Evolutionary conservation across 1,140 invertebrate species (phyloP).

Genomic region (Drosophila funebris): DNA sequence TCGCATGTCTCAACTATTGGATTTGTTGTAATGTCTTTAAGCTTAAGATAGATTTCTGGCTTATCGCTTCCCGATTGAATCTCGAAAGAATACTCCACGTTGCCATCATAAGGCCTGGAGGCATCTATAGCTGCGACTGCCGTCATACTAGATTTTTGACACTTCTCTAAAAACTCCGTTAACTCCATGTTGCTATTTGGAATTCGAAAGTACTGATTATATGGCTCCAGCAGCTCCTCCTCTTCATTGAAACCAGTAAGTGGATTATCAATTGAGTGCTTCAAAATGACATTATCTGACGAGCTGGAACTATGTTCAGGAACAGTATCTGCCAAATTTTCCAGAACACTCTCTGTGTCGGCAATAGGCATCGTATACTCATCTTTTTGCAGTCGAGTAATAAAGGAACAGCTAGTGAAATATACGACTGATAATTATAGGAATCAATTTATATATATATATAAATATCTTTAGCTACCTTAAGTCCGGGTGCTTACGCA

Average conservation of each 20-base stretch:
- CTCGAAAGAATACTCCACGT: slow-evolving; percentile 16
- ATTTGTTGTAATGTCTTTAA: background rate
- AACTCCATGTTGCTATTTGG: background rate
- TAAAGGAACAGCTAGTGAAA: slow-evolving; percentile 30
- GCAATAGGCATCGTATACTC: background rate
- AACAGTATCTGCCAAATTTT: slow-evolving; percentile 11
- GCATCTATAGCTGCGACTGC: background rate
- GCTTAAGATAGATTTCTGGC: slow-evolving; percentile 8
- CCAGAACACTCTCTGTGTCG: background rate
- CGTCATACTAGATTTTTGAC: background rate
- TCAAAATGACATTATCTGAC: background rate
- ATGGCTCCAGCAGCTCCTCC: background rate
- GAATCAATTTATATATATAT: background rate
- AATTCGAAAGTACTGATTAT: slow-evolving; percentile 8
- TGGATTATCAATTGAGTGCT: background rate
- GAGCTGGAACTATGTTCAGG: background rate
- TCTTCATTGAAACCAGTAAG: background rate
- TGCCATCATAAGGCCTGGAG: background rate
- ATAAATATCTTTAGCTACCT: slow-evolving; percentile 88
- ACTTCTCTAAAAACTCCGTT: background rate
- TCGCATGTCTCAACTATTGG: background rate
- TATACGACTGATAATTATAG: background rate
- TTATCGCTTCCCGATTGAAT: background rate
- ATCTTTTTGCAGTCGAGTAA: slow-evolving; percentile 40
- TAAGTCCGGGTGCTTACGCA: slow-evolving; percentile 97